phyloP scores from a whole-genome alignment of 2,888 invertebrate species.

The Trilocha varians region DNA sequence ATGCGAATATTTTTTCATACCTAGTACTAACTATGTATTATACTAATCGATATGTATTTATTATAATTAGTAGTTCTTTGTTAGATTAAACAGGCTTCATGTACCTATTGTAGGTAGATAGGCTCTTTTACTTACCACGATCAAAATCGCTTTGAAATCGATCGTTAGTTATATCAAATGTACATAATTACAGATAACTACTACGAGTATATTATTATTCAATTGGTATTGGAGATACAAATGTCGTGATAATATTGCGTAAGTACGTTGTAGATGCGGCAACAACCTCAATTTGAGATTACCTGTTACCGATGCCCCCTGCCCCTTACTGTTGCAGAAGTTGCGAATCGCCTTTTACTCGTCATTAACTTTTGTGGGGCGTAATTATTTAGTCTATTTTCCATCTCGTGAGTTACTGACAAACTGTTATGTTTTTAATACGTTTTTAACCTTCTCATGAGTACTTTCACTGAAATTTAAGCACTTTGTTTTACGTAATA shows the following conservation, averaged over 20 bases:
- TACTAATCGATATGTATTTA: too few relatives aligned
- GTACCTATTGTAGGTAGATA: neutral
- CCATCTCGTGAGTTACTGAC: neutral
- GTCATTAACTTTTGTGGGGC: constrained; percentile 4
- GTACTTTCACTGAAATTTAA: neutral
- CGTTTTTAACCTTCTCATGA: neutral
- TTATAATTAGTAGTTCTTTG: too few relatives aligned
- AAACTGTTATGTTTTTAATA: neutral
- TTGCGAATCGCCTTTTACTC: constrained; percentile 17
- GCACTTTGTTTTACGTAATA: neutral
- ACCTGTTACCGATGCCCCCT: constrained; percentile 14
- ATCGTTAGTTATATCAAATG: neutral
- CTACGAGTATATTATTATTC: too few relatives aligned
- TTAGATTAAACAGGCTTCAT: too few relatives aligned
- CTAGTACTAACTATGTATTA: too few relatives aligned
- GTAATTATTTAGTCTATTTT: neutral
- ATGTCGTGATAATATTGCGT: neutral
- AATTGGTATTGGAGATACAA: neutral
- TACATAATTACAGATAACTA: neutral
- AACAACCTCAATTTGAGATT: constrained; percentile 9
- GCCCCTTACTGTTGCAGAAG: constrained; percentile 12
- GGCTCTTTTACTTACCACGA: neutral
- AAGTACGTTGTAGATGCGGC: constrained; percentile 1
- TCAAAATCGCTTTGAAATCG: too few relatives aligned
- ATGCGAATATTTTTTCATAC: too few relatives aligned